Base-by-base conservation (phyloP, 2,797 vertebrate species). In the Coregonus sp. region DNA sequence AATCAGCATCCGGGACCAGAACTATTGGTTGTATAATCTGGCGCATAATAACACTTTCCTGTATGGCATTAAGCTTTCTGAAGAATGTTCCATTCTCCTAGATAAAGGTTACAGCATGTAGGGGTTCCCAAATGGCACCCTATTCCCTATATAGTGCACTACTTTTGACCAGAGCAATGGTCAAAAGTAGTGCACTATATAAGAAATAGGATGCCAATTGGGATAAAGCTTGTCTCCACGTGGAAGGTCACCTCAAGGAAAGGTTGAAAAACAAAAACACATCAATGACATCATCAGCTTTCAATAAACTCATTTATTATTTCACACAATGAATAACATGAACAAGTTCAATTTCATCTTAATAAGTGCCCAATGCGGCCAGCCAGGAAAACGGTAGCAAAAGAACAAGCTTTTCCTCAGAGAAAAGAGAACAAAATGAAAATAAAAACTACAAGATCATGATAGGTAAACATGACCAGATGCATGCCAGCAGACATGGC, bases 281-380 rank as follows among this genome's bases (percentile, higher is more conserved):
- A 80, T 52, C 72, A 63, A 40, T 79, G 67, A 82, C 71, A 80
- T 78, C 50, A 83, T 87, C 72, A 92, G 83, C 89, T 92, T 92
- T 93, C 92, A 91, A 95, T 95, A 95, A 94, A 95, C 91, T 95
- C 93, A 94, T 95, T 95, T 95, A 95, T 98, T 98, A 97, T 97
- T 99, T 98, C 97, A 98, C 98, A 98, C 98, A 98, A 99, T 98
- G 97, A 97, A 97, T 99, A 98, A 98, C 97, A 99, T 97, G 96
- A 98, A 98, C 97, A 98, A 97, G 96, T 97, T 97, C 95, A 94
- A 97, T 94, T 94, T 95, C 94, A 95, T 96, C 94, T 95, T 95
- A 96, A 92, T 97, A 98, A 98, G 96, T 97, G 96, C 97, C 98
- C 96, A 97, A 96, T 89, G 95, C 95, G 96, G 97, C 96, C 96